These are phyloP conservation scores for Ditylenchus weischeri DNA, from an alignment of 2,888 invertebrate species.

Conservation along the genomic window DNA sequence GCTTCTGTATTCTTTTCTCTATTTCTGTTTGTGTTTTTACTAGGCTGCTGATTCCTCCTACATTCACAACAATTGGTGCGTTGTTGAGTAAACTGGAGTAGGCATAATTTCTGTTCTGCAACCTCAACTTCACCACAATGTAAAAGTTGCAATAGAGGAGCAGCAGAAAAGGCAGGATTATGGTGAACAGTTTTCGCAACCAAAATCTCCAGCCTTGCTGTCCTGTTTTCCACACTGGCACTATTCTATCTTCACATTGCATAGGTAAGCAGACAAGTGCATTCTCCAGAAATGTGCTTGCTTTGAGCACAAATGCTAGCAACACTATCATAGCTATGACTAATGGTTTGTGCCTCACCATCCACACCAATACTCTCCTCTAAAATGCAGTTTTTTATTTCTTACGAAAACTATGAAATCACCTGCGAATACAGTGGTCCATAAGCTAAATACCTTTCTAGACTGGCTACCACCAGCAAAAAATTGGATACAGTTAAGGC, in stretches of 20 bases:
- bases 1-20: too few relatives aligned
- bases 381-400: constrained; percentile 21
- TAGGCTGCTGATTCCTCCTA: too few relatives aligned
- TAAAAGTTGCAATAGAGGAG: constrained; percentile 42
- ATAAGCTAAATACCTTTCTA: constrained; percentile 46
- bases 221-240: constrained; percentile 29
- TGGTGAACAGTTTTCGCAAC: constrained; percentile 38
- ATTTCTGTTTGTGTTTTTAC: too few relatives aligned
- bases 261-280: constrained; percentile 22
- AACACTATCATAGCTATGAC: constrained; percentile 37
- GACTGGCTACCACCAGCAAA: constrained; percentile 42
- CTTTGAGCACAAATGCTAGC: constrained; percentile 43
- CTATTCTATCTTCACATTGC: constrained; percentile 21
- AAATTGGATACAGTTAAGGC: constrained; percentile 48
- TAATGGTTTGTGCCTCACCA: constrained; percentile 39
- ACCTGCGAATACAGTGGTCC: constrained; percentile 33
- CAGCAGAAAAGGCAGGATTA: constrained; percentile 45
- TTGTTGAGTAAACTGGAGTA: too few relatives aligned
- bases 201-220: constrained; percentile 31
- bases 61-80: too few relatives aligned
- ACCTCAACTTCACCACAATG: constrained; percentile 40
- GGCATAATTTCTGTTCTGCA: not conserved
- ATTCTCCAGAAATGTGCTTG: constrained; percentile 43
- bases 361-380: constrained; percentile 42
- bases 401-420: not conserved